These are phyloP conservation scores for Apodemia zela DNA, from an alignment of 2,888 invertebrate genomes.

Conservation along the genomic window DNA sequence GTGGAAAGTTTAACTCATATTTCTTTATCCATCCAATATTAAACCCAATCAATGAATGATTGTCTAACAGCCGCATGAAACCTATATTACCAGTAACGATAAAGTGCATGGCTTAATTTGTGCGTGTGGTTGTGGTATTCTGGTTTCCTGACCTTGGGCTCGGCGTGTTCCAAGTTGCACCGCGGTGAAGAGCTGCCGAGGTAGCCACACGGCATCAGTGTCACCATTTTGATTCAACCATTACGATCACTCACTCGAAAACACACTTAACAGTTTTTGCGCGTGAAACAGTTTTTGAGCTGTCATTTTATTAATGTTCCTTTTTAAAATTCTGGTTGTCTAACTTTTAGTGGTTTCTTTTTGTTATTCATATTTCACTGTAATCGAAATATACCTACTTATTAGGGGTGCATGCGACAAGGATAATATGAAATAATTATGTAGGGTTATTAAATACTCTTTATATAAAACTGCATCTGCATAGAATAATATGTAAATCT, in stretches of 20 bases:
- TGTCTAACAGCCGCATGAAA: not conserved
- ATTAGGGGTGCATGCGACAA: too few relatives aligned
- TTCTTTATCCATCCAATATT: too few relatives aligned
- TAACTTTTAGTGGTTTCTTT: constrained; percentile 26
- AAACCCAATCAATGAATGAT: not conserved
- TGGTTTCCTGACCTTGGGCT: constrained; percentile 68
- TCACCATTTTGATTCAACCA: constrained; percentile 73
- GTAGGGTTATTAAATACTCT: too few relatives aligned
- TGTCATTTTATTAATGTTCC: constrained; percentile 54
- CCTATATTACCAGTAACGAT: not conserved
- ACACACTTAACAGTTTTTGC: constrained; percentile 67
- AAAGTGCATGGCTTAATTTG: constrained; percentile 22
- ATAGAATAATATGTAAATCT: too few relatives aligned
- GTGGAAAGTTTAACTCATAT: too few relatives aligned
- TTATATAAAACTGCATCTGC: too few relatives aligned
- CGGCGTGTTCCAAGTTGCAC: constrained; percentile 73
- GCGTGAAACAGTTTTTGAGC: constrained; percentile 53
- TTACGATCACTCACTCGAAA: constrained; percentile 47
- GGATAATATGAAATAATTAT: too few relatives aligned
- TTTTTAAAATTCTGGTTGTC: constrained; percentile 36
- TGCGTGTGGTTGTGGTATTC: constrained; percentile 26
- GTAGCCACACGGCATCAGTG: constrained; percentile 84
- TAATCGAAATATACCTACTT: too few relatives aligned
- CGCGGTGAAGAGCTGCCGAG: constrained; percentile 79
- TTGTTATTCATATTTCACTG: constrained; percentile 19